A percentile compares a stretch with the other conserved stretches of the same genome.
Conservation (phyloP, 2,797 vertebrate species). For the Hirundo rustica region DNA sequence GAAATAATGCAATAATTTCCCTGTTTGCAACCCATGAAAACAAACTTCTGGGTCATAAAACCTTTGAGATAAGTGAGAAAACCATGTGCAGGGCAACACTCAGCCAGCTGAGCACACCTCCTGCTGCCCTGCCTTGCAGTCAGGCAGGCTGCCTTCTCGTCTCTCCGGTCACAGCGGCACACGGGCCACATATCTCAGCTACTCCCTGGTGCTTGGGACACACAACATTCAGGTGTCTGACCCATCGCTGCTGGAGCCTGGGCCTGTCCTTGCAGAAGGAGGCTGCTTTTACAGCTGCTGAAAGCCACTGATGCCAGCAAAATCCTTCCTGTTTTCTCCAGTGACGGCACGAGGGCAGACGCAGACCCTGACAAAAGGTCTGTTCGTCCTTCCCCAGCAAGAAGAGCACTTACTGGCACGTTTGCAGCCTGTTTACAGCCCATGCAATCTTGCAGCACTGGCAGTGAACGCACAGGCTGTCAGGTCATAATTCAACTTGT, state of each 20-base stretch:
- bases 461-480: background rate
- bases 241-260: fast-evolving
- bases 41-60: background rate
- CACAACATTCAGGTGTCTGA: background rate
- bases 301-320: background rate
- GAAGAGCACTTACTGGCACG: fast-evolving
- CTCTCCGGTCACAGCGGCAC: background rate
- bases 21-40: background rate
- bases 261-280: background rate
- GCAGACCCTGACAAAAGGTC: fast-evolving
- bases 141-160: background rate
- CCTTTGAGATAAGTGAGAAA: background rate
- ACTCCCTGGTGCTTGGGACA: background rate
- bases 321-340: background rate
- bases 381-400: background rate
- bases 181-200: background rate
- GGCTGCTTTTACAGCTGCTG: background rate
- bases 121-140: background rate
- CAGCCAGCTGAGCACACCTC: background rate
- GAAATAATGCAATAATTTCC: background rate
- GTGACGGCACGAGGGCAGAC: background rate
- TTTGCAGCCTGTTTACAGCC: background rate
- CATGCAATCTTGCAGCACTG: background rate
- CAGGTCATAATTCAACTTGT: background rate
- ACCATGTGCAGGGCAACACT: background rate